Percentiles rank a stretch among this genome's conserved stretches.
These are phyloP conservation scores for Platycnemis pennipes DNA, from an alignment of 2,888 invertebrate species.

Conservation along the genomic window DNA sequence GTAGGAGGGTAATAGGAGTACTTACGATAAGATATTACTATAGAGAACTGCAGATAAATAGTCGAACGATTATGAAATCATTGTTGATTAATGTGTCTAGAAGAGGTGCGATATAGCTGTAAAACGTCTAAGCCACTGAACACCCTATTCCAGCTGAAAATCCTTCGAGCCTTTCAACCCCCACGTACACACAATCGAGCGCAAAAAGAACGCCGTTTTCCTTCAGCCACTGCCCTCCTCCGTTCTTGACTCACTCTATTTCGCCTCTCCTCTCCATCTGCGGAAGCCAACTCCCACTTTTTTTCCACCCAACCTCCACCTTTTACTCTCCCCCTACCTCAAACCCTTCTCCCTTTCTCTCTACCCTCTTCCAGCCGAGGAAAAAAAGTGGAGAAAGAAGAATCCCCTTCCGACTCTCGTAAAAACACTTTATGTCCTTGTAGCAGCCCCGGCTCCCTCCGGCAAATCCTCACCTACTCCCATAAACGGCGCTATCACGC, in stretches of 20 bases:
- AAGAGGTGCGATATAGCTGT: too few species aligned
- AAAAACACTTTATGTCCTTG: conserved; percentile 36
- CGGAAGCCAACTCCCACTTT: background rate
- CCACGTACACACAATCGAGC: background rate
- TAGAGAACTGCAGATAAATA: too few species aligned
- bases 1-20: too few species aligned
- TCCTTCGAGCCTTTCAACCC: too few species aligned
- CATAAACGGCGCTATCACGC: conserved; percentile 19
- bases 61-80: too few species aligned
- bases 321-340: background rate
- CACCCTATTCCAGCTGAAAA: too few species aligned
- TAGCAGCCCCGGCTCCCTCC: conserved; percentile 4
- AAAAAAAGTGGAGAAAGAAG: background rate
- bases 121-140: too few species aligned
- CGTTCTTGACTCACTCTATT: background rate
- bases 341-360: background rate
- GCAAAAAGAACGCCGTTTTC: background rate
- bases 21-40: too few species aligned
- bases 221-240: background rate
- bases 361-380: background rate
- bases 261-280: background rate
- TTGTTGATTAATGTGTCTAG: too few species aligned
- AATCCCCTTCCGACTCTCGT: conserved; percentile 12
- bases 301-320: background rate
- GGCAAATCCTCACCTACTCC: conserved; percentile 58